Percentiles rank a stretch among this genome's conserved stretches.
Conservation (phyloP, 2,888 invertebrate genomes). For the Hofmannophila pseudospretella region DNA sequence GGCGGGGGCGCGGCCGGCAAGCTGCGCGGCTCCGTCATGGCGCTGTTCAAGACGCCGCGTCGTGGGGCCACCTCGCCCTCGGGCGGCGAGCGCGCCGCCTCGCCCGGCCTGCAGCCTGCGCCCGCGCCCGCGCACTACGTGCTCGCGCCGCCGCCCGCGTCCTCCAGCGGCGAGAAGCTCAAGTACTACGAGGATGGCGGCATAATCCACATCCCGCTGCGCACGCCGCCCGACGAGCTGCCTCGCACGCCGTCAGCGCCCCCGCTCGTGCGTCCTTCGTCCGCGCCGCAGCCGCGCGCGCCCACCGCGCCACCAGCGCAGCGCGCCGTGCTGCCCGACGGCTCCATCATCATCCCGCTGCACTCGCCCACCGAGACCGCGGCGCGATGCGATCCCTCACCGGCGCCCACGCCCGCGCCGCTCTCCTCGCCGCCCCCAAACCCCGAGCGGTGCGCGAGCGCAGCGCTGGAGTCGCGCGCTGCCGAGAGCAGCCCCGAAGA, state of each 20-base stretch:
- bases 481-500: neutral
- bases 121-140: conserved; percentile 25
- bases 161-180: conserved; percentile 33
- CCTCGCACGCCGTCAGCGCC: conserved; percentile 28
- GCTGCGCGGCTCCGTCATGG: conserved; percentile 81
- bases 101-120: conserved; percentile 47
- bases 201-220: conserved; percentile 84
- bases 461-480: no score
- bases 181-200: conserved; percentile 83
- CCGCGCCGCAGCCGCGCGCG: conserved; percentile 24
- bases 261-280: conserved; percentile 11
- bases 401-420: conserved; percentile 3
- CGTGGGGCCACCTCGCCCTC: conserved; percentile 50
- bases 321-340: conserved; percentile 71
- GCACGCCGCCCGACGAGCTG: conserved; percentile 84
- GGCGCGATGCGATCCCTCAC: conserved; percentile 15
- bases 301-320: conserved; percentile 43
- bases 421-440: neutral
- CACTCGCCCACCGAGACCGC: conserved; percentile 61
- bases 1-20: conserved; percentile 77
- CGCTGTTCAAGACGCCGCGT: conserved; percentile 80
- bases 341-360: conserved; percentile 77
- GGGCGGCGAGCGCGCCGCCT: conserved; percentile 50
- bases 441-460: conserved; percentile 5
- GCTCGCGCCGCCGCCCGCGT: conserved; percentile 1